Conservation (phyloP, 2,888 invertebrate genomes). For the Anthrax anthrax region DNA sequence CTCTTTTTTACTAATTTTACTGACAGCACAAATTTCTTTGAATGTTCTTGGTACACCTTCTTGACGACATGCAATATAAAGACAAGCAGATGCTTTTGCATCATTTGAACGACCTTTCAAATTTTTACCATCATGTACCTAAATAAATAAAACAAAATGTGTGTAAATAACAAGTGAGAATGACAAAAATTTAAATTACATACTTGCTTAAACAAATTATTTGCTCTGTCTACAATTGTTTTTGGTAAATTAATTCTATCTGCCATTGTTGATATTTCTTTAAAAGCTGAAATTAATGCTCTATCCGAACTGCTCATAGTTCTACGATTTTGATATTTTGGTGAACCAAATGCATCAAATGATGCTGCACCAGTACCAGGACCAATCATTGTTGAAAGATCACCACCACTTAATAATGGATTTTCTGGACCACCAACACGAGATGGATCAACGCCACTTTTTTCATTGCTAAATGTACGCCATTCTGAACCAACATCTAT, state of each 20-base stretch:
- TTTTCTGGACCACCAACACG: conserved; percentile 99
- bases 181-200: background rate
- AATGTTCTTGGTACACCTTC: conserved; percentile 98
- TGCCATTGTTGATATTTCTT: conserved; percentile 96
- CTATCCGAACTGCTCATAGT: conserved; percentile 90
- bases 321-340: conserved; percentile 58
- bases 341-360: conserved; percentile 73
- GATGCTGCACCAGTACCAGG: conserved; percentile 63
- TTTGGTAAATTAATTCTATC: conserved; percentile 94
- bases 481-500: conserved; percentile 99
- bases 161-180: background rate
- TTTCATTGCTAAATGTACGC: conserved; percentile 99
- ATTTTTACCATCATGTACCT: conserved; percentile 88
- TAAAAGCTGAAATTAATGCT: conserved; percentile 87
- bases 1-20: conserved; percentile 97
- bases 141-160: conserved; percentile 8
- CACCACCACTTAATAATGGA: conserved; percentile 85
- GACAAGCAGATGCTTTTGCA: conserved; percentile 95
- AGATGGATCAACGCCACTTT: conserved; percentile 90
- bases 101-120: conserved; percentile 92
- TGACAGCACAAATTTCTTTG: conserved; percentile 98
- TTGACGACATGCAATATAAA: conserved; percentile 97
- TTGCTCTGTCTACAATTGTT: conserved; percentile 93
- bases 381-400: conserved; percentile 91
- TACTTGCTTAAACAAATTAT: conserved; percentile 92